These are phyloP conservation scores for Colossoma macropomum DNA, from an alignment of 2,113 vertebrate species.

Conservation along the genomic window DNA sequence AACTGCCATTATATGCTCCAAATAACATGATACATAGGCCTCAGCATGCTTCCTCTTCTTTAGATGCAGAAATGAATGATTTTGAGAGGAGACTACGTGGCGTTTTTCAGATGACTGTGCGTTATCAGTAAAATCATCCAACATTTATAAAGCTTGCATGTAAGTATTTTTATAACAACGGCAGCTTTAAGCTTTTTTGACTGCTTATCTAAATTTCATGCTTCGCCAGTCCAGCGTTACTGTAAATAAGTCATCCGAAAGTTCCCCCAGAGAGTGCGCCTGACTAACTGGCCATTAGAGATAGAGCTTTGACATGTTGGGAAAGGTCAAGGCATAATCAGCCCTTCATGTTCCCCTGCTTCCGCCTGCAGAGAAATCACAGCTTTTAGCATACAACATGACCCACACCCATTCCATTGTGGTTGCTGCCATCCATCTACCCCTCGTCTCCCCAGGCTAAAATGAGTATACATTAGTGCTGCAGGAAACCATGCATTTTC, in stretches of 20 bases:
- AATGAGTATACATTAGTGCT: constrained; percentile 13
- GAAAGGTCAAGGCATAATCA: not conserved
- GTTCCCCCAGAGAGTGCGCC: not conserved
- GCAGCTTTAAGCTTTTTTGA: not conserved
- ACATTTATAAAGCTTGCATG: not conserved
- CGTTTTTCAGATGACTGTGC: not conserved
- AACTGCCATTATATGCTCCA: not conserved
- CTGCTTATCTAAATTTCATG: not conserved
- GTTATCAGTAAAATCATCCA: not conserved
- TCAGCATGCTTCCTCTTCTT: not conserved
- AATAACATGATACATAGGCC: not conserved
- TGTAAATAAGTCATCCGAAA: not conserved
- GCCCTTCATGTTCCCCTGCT: not conserved
- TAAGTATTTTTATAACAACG: not conserved
- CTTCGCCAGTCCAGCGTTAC: not conserved
- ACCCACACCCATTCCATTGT: not conserved
- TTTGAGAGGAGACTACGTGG: not conserved
- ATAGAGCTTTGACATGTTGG: not conserved
- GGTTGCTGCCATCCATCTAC: not conserved
- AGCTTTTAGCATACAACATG: constrained; percentile 7
- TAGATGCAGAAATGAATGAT: not conserved
- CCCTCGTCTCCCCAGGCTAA: not conserved
- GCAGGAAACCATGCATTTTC: not conserved
- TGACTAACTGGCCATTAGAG: constrained; percentile 24
- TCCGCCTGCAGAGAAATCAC: constrained; percentile 8